Percentiles rank a stretch among this genome's conserved stretches.
These are phyloP conservation scores for Mamestra configurata DNA, from an alignment of 1,140 invertebrate species.

Conservation along the genomic window DNA sequence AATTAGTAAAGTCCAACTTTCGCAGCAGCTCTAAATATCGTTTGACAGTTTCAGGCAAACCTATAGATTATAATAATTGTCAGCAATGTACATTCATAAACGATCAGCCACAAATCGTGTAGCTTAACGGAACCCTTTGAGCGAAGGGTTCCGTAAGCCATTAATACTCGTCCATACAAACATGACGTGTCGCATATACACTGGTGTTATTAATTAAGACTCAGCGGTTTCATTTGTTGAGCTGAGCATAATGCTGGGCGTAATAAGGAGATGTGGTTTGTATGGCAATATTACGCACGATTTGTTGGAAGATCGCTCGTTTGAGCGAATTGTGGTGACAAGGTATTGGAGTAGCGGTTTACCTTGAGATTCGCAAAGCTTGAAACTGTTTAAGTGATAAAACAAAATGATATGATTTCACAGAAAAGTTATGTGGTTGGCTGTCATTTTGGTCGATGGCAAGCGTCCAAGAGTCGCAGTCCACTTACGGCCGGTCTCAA, in stretches of 20 bases:
- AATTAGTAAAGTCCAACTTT: too few species aligned
- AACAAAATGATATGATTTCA: too few species aligned
- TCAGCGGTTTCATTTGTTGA: background rate
- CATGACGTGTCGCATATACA: background rate
- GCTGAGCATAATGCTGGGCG: background rate
- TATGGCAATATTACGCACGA: slow-evolving; percentile 20
- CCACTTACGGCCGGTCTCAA: too few species aligned
- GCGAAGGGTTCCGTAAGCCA: background rate
- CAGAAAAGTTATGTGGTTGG: too few species aligned
- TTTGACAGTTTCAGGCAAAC: too few species aligned
- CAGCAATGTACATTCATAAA: background rate
- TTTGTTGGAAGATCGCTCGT: background rate
- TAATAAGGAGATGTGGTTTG: background rate
- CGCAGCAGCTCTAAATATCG: too few species aligned
- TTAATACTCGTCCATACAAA: slow-evolving; percentile 3
- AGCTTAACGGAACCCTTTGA: background rate
- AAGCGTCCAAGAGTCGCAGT: too few species aligned
- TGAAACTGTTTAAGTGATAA: background rate
- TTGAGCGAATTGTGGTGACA: slow-evolving; percentile 28
- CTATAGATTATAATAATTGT: background rate
- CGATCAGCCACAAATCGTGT: background rate
- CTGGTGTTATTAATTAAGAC: slow-evolving; percentile 12
- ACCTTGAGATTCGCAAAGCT: background rate
- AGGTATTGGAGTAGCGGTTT: slow-evolving; percentile 3
- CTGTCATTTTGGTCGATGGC: too few species aligned